Conservation (phyloP, 2,888 invertebrate species). For the Caenorhabditis sp. region DNA sequence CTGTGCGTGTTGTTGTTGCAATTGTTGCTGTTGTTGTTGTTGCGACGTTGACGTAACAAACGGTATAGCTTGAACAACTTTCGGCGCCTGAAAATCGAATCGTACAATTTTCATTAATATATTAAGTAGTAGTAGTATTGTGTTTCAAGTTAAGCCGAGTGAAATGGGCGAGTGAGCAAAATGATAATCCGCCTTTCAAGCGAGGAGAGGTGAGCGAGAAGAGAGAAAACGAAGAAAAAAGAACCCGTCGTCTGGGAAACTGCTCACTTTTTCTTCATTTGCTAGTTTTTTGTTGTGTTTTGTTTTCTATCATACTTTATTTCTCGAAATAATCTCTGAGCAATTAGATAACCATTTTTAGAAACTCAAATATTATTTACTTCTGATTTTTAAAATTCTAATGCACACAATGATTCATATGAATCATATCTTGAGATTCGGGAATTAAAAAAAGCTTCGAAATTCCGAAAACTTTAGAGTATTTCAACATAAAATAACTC, state of each 20-base stretch:
- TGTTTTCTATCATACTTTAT: not conserved
- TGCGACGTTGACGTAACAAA: not conserved
- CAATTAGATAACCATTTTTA: not conserved
- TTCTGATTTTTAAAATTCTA: too few relatives aligned
- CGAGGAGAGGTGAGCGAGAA: not conserved
- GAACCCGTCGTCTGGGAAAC: slow-evolving; percentile 2
- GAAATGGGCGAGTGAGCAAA: not conserved
- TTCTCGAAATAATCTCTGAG: not conserved
- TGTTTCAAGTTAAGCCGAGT: not conserved
- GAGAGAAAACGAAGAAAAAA: not conserved
- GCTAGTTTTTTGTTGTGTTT: not conserved
- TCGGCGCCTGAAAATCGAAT: slow-evolving; percentile 1
- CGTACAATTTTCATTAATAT: not conserved
- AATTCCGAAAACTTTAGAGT: too few relatives aligned
- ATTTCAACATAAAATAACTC: too few relatives aligned
- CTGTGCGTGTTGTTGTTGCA: not conserved
- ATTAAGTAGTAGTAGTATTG: not conserved
- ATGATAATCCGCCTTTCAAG: not conserved
- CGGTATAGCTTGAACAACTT: slow-evolving; percentile 11
- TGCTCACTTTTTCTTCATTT: not conserved
- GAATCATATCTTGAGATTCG: too few relatives aligned
- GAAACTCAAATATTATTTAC: not conserved
- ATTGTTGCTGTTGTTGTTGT: not conserved
- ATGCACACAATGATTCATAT: too few relatives aligned
- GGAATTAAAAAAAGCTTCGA: too few relatives aligned